These are phyloP conservation scores for Pandemis cinnamomeana DNA, from an alignment of 2,888 invertebrate genomes.

Conservation along the genomic window DNA sequence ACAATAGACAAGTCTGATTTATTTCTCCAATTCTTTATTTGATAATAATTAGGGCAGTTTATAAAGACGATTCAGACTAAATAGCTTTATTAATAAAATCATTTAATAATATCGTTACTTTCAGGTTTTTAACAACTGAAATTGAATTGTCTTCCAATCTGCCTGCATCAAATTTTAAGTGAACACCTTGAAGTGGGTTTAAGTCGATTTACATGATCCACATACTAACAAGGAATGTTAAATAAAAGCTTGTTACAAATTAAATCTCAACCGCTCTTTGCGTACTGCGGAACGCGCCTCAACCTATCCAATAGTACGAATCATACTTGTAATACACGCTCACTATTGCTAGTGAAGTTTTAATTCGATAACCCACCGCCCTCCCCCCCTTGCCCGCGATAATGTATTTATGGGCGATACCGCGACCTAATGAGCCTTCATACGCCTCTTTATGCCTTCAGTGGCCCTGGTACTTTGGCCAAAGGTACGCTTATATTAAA, in stretches of 20 bases:
- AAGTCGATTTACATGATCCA: too few relatives aligned
- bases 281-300: conserved; percentile 56
- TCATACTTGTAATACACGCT: conserved; percentile 82
- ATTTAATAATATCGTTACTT: too few relatives aligned
- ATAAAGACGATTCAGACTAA: too few relatives aligned
- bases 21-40: too few relatives aligned
- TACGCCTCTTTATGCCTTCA: conserved; percentile 71
- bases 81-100: too few relatives aligned
- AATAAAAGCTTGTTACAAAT: neutral
- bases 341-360: conserved; percentile 84
- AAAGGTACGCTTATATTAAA: conserved; percentile 38
- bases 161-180: too few relatives aligned
- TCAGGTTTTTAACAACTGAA: too few relatives aligned
- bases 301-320: conserved; percentile 66
- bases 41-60: too few relatives aligned
- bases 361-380: conserved; percentile 80
- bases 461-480: conserved; percentile 53
- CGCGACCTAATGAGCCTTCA: conserved; percentile 81
- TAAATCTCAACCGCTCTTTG: neutral
- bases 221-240: too few relatives aligned
- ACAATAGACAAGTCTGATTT: too few relatives aligned
- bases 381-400: conserved; percentile 60
- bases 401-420: conserved; percentile 84
- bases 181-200: too few relatives aligned
- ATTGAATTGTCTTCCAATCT: too few relatives aligned